These are phyloP conservation scores for Parazoanthus atlanticus DNA, from an alignment of 92 coral and sea anemone species.

Conservation along the genomic window DNA sequence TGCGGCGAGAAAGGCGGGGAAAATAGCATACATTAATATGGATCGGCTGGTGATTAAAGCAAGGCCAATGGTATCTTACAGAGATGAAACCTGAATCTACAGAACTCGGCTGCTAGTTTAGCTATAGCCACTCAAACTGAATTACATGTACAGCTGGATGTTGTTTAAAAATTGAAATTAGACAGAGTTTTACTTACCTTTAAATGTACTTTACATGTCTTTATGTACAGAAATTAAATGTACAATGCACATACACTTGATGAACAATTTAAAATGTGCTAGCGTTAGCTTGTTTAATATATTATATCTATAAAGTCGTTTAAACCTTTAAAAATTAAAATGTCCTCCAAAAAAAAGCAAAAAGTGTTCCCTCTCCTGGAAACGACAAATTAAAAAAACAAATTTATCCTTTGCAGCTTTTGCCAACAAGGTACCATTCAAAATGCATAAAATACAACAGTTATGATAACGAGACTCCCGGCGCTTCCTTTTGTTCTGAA, in stretches of 20 bases:
- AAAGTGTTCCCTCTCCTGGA: neutral
- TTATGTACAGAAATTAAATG: neutral
- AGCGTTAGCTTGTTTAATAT: neutral
- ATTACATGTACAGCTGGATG: neutral
- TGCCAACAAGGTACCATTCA: slow-evolving; percentile 3
- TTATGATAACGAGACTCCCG: neutral
- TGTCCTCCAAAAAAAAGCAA: neutral
- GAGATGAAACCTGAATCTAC: neutral
- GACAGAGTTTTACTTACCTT: neutral
- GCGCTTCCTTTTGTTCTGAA: neutral
- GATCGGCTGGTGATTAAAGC: neutral
- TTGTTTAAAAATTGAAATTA: neutral
- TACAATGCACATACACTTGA: neutral
- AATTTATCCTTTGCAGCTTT: neutral
- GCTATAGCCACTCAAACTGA: neutral
- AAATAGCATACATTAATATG: neutral
- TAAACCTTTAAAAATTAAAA: neutral
- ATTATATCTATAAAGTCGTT: neutral
- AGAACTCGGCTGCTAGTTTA: neutral
- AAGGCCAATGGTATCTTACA: neutral
- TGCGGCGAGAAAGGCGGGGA: neutral
- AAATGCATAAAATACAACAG: neutral
- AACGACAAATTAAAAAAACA: neutral
- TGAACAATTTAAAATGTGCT: neutral
- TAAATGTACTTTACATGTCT: neutral